phyloP scores from a whole-genome alignment of 2,888 invertebrate genomes.

The Sphinx pinastri region DNA sequence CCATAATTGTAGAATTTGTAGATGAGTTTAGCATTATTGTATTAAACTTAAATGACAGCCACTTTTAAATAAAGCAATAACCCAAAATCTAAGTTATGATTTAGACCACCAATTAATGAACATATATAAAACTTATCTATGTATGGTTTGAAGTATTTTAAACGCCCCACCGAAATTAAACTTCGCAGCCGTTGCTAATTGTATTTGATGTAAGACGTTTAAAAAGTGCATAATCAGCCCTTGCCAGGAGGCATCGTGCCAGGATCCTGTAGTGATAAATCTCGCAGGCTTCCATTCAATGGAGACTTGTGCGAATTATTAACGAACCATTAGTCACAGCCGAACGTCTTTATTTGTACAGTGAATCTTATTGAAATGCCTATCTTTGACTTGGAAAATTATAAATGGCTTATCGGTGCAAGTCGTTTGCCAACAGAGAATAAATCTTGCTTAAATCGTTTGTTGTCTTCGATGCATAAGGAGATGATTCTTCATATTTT shows the following conservation, averaged over 20 bases:
- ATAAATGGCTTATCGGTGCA: slow-evolving; percentile 55
- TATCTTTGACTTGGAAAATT: slow-evolving; percentile 54
- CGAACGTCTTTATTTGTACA: slow-evolving; percentile 76
- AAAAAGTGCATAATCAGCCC: slow-evolving; percentile 72
- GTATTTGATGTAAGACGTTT: slow-evolving; percentile 55
- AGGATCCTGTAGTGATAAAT: slow-evolving; percentile 79
- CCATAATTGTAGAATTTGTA: no score
- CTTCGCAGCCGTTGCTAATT: slow-evolving; percentile 42
- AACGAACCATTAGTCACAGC: slow-evolving; percentile 78
- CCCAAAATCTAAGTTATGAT: no score
- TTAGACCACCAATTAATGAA: no score
- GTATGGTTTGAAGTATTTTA: no score
- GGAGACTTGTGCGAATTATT: slow-evolving; percentile 78
- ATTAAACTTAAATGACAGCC: no score
- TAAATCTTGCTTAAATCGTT: slow-evolving; percentile 50
- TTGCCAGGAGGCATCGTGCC: slow-evolving; percentile 81
- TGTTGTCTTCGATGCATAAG: slow-evolving; percentile 29
- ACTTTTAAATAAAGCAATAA: no score
- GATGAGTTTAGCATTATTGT: no score
- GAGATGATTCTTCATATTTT: not conserved
- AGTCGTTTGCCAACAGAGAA: slow-evolving; percentile 39
- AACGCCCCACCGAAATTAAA: no score
- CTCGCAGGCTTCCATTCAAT: slow-evolving; percentile 75
- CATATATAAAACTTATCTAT: no score
- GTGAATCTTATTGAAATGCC: slow-evolving; percentile 63